A percentile compares a stretch with the other conserved stretches of the same genome.
Conservation (phyloP, 2,797 vertebrate species). For the Cuculus canorus region DNA sequence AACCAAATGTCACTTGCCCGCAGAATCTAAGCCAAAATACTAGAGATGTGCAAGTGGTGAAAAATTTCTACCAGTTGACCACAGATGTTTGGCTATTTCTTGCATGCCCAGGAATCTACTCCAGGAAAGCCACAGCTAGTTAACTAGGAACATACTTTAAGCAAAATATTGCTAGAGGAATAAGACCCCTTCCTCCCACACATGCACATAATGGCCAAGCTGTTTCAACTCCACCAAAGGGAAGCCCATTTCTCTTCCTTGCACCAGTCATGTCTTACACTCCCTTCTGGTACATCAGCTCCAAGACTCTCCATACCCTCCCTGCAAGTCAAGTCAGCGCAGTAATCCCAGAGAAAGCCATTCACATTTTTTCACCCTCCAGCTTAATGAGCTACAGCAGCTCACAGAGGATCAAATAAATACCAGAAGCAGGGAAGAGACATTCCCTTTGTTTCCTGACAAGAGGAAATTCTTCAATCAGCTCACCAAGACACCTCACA, state of each 20-base stretch:
- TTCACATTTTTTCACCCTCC: background rate
- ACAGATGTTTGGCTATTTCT: background rate
- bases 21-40: background rate
- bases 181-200: background rate
- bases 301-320: background rate
- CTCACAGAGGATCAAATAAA: conserved; percentile 7
- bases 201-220: accelerated
- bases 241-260: background rate
- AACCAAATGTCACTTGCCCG: background rate
- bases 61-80: background rate
- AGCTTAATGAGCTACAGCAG: background rate
- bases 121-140: background rate
- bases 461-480: background rate
- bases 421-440: background rate
- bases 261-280: background rate
- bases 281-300: background rate
- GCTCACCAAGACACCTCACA: background rate
- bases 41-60: background rate
- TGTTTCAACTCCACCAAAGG: background rate
- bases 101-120: background rate
- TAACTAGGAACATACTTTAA: background rate
- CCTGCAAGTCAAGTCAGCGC: background rate
- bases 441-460: background rate
- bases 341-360: background rate
- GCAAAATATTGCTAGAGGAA: background rate